These are phyloP conservation scores for Chrysina gloriosa DNA, from an alignment of 2,888 invertebrate species.

Conservation along the genomic window DNA sequence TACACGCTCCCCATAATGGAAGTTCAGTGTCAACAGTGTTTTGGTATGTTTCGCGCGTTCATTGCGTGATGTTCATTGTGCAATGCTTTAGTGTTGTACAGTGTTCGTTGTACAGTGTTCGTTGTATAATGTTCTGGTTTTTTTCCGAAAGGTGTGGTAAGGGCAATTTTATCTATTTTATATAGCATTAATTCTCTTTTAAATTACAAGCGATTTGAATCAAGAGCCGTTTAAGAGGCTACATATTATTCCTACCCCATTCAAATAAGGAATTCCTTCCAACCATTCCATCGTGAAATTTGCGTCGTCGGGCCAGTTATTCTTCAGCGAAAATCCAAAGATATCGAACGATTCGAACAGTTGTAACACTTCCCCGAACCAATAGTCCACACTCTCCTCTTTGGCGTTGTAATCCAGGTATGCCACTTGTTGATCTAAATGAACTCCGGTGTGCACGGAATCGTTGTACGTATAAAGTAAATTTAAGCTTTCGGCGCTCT, in stretches of 20 bases:
- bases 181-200: no score
- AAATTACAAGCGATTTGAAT: no score
- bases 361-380: constrained; percentile 50
- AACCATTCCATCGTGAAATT: constrained; percentile 59
- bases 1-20: no score
- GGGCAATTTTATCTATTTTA: no score
- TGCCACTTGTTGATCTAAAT: constrained; percentile 54
- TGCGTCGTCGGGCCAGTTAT: constrained; percentile 69
- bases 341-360: constrained; percentile 35
- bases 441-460: constrained; percentile 53
- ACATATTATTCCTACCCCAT: constrained; percentile 61
- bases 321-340: constrained; percentile 68
- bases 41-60: no score
- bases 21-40: no score
- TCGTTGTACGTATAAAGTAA: constrained; percentile 54
- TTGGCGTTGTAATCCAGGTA: constrained; percentile 59
- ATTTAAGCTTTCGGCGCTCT: constrained; percentile 49
- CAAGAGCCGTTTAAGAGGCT: no score
- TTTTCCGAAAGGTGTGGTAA: no score
- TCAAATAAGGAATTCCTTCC: constrained; percentile 67
- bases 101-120: no score
- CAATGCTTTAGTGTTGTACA: no score
- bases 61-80: no score
- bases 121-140: no score
- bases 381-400: constrained; percentile 47